Evolutionary conservation across 2,113 vertebrate genomes (phyloP), one percentile per base, ranked within the genome.

Genomic region (Parotia lawesii): DNA sequence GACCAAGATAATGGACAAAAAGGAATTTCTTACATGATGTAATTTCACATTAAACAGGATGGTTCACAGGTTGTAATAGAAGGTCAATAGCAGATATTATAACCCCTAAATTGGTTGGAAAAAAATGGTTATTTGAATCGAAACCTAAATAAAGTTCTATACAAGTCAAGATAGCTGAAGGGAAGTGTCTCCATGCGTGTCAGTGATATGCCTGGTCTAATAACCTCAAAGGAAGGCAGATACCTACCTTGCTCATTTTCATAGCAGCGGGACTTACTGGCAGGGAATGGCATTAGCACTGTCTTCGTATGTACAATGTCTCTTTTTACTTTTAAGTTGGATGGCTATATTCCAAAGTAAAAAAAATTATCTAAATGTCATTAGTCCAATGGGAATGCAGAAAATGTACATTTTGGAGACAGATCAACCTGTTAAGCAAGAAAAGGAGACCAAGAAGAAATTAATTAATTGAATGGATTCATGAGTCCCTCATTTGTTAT

Each of bases 371-470:
- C 84, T 90, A 74, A 96, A 95, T 87, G 77, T 94, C 90, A 82
- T 92, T 96, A 93, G 74, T 90, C 93, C 93, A 94, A 95, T 84
- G 78, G 92, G 90, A 89, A 91, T 82, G 88, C 62, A 91, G 89
- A 96, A 97, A 96, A 96, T 93, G 93, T 88, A 90, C 96, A 89
- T 95, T 96, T 95, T 97, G 94, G 95, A 97, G 94, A 93, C 89
- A 92, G 56, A 92, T 95, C 96, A 97, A 93, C 84, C 80, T 75
- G 80, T 82, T 96, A 96, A 94, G 75, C 61, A 80, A 85, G 75
- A 85, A 95, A 96, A 92, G 51, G 50, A 95, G 67, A 94, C 33
- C 60, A 75, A 96, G 80, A 90, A 85, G 58, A 94, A 96, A 92
- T 85, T 95, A 91, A 95, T 96, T 96, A 96, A 96, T 72, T 74